Evolutionary conservation across 2,888 invertebrate genomes (phyloP).

Genomic region (Tiphia femorata): DNA sequence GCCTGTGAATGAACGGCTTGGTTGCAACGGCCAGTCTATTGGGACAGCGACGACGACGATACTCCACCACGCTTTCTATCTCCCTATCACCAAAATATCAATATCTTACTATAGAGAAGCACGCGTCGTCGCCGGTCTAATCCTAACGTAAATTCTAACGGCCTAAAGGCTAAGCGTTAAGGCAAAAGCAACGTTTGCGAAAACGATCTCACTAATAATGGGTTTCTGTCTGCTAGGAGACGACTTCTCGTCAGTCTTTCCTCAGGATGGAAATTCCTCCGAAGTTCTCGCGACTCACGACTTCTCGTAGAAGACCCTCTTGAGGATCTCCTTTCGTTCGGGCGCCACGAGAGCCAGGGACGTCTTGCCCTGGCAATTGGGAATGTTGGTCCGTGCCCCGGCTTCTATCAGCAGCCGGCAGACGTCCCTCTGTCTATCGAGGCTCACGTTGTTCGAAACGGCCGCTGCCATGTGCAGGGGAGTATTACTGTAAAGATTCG

Average conservation of each 20-base stretch:
- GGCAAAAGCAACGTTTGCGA: no score
- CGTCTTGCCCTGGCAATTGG: constrained; percentile 49
- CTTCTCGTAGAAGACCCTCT: constrained; percentile 44
- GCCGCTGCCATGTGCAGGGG: constrained; percentile 54
- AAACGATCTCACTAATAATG: background rate
- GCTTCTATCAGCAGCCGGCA: constrained; percentile 47
- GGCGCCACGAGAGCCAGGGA: constrained; percentile 46
- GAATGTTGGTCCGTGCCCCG: constrained; percentile 46
- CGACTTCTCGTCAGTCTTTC: constrained; percentile 2
- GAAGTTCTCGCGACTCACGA: constrained; percentile 19
- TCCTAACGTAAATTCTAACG: no score
- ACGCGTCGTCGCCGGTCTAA: no score
- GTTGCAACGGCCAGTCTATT: no score
- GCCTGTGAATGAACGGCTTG: no score
- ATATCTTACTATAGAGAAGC: no score
- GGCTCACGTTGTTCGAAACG: constrained; percentile 18
- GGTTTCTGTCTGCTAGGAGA: background rate
- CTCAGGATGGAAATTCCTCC: background rate
- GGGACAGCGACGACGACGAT: no score
- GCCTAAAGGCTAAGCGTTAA: no score
- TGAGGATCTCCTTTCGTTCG: constrained; percentile 46
- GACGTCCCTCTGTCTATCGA: constrained; percentile 50
- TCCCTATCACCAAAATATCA: no score
- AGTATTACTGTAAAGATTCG: constrained; percentile 52
- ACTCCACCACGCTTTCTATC: no score